Percentiles rank a stretch among this genome's conserved stretches.
phyloP scores from a whole-genome alignment of 2,113 vertebrate genomes.

The Sapajus apella region DNA sequence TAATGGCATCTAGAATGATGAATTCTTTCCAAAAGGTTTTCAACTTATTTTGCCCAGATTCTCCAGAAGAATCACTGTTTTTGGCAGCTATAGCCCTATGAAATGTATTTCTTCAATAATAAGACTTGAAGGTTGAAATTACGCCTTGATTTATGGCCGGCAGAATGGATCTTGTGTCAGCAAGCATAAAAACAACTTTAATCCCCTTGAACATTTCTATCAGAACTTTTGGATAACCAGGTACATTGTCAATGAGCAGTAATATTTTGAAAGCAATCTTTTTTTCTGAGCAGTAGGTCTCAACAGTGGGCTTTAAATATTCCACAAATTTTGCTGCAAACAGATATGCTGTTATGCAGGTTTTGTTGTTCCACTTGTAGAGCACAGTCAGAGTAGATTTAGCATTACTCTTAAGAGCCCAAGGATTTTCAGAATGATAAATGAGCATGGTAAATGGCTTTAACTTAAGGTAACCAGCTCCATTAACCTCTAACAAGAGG shows the following conservation, averaged over 20 bases:
- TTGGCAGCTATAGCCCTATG: neutral
- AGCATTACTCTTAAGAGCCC: neutral
- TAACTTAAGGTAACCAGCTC: neutral
- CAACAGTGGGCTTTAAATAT: neutral
- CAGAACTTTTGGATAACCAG: neutral
- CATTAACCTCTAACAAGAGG: neutral
- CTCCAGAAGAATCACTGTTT: neutral
- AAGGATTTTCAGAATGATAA: neutral
- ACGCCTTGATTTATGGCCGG: neutral
- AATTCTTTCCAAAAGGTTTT: neutral
- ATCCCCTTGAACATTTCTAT: neutral
- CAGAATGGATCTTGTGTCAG: neutral
- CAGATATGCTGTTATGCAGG: neutral
- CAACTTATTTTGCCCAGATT: neutral
- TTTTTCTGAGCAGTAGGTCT: neutral
- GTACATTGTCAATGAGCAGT: neutral
- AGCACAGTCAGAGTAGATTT: neutral
- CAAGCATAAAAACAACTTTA: neutral
- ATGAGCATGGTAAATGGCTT: neutral
- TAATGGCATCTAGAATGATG: neutral
- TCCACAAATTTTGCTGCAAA: neutral
- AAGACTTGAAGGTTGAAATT: neutral
- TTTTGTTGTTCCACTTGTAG: neutral
- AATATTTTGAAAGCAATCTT: neutral
- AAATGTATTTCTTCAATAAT: neutral